These are phyloP conservation scores for Bombus affinis DNA, from an alignment of 1,140 invertebrate species.

Conservation along the genomic window DNA sequence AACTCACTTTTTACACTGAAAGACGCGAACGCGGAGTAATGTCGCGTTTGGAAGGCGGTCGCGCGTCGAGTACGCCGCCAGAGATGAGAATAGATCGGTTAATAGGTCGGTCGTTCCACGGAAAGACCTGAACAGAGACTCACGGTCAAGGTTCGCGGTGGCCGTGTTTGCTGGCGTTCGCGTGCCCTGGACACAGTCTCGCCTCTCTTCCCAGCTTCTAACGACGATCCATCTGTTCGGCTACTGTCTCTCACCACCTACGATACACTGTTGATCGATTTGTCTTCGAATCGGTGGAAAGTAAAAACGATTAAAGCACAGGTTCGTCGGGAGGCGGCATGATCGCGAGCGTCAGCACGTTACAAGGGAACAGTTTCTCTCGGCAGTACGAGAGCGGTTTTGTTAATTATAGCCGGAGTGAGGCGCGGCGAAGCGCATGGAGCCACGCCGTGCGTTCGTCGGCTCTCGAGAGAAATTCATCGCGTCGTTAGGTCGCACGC, in stretches of 20 bases:
- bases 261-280: not conserved
- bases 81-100: conserved; percentile 22
- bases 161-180: too few relatives aligned
- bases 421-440: conserved; percentile 1
- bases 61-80: too few relatives aligned
- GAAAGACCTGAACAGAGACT: not conserved
- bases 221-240: not conserved
- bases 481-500: not conserved
- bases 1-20: not conserved
- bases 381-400: not conserved
- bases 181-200: too few relatives aligned
- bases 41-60: not conserved
- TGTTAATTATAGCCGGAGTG: conserved; percentile 48
- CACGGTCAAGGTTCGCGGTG: conserved; percentile 46
- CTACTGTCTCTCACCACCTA: not conserved
- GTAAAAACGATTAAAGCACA: conserved; percentile 1
- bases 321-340: not conserved
- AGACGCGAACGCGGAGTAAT: not conserved
- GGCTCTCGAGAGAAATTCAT: conserved; percentile 13
- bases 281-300: not conserved
- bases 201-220: too few relatives aligned
- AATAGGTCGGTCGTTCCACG: too few relatives aligned
- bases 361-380: not conserved
- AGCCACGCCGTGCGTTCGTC: conserved; percentile 9
- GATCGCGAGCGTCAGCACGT: not conserved